Conservation (phyloP, 2,888 invertebrate species). For the Seira ritae region DNA sequence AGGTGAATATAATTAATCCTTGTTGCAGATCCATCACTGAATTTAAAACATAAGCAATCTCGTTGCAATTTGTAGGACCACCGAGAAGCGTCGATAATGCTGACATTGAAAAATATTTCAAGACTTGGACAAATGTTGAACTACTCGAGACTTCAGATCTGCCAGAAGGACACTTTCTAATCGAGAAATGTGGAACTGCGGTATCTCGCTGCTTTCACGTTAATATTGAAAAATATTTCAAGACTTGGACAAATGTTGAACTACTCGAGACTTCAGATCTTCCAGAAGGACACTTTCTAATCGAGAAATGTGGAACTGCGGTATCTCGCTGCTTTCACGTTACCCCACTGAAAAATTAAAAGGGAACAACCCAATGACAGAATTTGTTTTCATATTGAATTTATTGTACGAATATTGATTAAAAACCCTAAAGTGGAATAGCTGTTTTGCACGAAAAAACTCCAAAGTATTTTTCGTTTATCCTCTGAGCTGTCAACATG, state of each 20-base stretch:
- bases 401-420: too few species aligned
- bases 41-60: background rate
- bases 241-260: conserved; percentile 60
- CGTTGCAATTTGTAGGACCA: conserved; percentile 48
- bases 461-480: too few species aligned
- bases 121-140: conserved; percentile 60
- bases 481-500: too few species aligned
- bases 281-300: conserved; percentile 31
- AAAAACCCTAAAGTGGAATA: too few species aligned
- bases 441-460: too few species aligned
- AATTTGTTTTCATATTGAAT: too few species aligned
- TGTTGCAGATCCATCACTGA: too few species aligned
- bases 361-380: too few species aligned
- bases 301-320: conserved; percentile 57
- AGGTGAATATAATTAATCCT: too few species aligned
- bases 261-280: conserved; percentile 18
- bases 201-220: conserved; percentile 32
- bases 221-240: conserved; percentile 61
- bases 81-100: conserved; percentile 61
- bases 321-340: conserved; percentile 32
- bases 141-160: conserved; percentile 18
- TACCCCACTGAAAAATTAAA: conserved; percentile 54
- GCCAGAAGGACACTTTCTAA: conserved; percentile 29
- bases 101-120: conserved; percentile 62
- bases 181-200: conserved; percentile 57